Conservation (phyloP, 2,113 vertebrate species). For the Benitochromis conjunctus region DNA sequence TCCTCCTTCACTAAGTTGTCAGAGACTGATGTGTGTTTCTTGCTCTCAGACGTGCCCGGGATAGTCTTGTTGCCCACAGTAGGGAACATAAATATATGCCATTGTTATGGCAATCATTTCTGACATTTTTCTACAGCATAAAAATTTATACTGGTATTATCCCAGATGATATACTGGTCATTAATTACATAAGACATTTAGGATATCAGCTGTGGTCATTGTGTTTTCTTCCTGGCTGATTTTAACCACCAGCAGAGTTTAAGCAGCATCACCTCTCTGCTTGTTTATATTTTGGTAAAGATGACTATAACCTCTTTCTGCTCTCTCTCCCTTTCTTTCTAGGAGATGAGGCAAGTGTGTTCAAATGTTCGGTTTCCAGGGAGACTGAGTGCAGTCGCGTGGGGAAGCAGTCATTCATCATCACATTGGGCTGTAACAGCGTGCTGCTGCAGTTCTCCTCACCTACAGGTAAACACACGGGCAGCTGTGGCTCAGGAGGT, state of each 20-base stretch:
- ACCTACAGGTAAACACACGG: slow-evolving; percentile 74
- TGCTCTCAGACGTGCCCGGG: background rate
- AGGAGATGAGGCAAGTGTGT: slow-evolving; percentile 89
- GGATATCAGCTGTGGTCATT: background rate
- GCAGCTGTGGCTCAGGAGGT: background rate
- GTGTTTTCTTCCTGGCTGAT: background rate
- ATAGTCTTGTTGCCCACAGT: background rate
- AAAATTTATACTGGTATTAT: background rate
- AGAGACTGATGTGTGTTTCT: background rate
- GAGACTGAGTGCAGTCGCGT: slow-evolving; percentile 94
- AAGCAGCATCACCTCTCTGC: background rate
- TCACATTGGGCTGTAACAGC: slow-evolving; percentile 92
- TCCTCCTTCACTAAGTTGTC: background rate
- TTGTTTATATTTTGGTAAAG: background rate
- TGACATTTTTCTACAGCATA: background rate
- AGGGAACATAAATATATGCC: background rate
- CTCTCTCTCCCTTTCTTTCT: background rate
- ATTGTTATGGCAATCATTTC: background rate
- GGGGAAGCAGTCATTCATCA: slow-evolving; percentile 96
- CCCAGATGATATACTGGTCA: background rate
- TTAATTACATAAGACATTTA: background rate
- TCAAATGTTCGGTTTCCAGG: slow-evolving; percentile 86
- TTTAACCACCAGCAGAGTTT: background rate
- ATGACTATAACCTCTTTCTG: background rate
- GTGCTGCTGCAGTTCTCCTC: slow-evolving; percentile 92